Base-by-base conservation (phyloP, 2,113 vertebrate species). In the Scatophagus argus region DNA sequence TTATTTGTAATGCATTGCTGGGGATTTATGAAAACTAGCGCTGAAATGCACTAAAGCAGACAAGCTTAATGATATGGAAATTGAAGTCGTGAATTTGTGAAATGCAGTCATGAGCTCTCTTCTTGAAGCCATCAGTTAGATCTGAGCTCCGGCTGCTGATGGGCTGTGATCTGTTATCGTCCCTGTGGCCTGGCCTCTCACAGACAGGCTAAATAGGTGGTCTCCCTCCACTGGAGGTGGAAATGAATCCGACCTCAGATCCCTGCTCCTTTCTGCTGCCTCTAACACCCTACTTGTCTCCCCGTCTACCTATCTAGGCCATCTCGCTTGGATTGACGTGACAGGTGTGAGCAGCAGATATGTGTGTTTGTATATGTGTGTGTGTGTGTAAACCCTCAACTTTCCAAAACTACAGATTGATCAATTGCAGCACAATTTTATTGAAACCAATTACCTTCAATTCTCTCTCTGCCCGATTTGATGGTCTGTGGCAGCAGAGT, bases 211-310 rank as follows among this genome's bases (percentile, higher is more conserved):
- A 91, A 94, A 93, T 89, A 91, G 92, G 94, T 88, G 91, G 94
- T 95, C 90, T 94, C 93, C 90, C 94, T 95, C 94, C 94, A 95
- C 89, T 94, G 94, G 93, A 94, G 93, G 93, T 91, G 90, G 94
- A 95, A 95, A 95, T 95, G 92, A 94, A 93, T 89, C 83, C 83
- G 82, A 91, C 87, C 91, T 91, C 78, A 86, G 84, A 90, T 89
- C 80, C 90, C 78, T 78, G n/a, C 74, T 83, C 79, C 63, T 81
- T 86, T 83, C 82, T 79, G 63, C 85, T 87, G 47, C 68, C 66
- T 69, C 85, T 59, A 65, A 82, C 82, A 86, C 86, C 73, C 77
- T 56, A 72, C 78, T 66, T 72, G 76, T 85, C 88, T 88, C 58
- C 84, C 58, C 17, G 59, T 80, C 89, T 80, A 62, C 77, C 68